Evolutionary conservation across 2,797 vertebrate species (phyloP), one percentile per base, ranked within the genome.

Genomic region (Sternotherus odoratus): DNA sequence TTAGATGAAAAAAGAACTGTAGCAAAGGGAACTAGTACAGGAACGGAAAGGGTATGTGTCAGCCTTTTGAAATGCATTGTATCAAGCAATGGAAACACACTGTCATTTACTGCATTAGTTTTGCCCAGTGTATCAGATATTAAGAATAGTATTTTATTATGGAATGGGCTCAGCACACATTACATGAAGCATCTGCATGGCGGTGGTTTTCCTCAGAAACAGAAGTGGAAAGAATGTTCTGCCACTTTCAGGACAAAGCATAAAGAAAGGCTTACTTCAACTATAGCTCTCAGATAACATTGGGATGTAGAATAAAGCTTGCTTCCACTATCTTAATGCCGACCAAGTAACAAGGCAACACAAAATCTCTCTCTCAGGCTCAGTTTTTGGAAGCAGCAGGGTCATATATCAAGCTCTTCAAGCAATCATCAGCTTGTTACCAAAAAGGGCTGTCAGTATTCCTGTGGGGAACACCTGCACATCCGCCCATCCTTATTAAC

Each of bases 391-490:
- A 6, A 63, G 63, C 56, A 90, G 33, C 1, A 6, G 72, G 63
- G 56, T 92, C 83, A 57, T 23, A 0, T 80, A 93, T 86, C 87
- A 36, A 72, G 82, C 83, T 88, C 48, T 66, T 63, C 54, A 69
- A 57, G 83, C 72, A 86, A 89, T 82, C 90, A 50, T 56, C 88
- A 89, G 63, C 66, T 94, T 92, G 86, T 79, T 87, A 93, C 56
- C 53, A 84, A 54, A 86, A 80, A 86, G 51, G 69, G 48, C 53
- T 88, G 69, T 63, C 30, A 94, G 77, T 84, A 89, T 91, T 93
- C 79, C 85, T 86, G 63, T 33, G 21, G 83, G 82, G 92, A 95
- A 89, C 79, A 89, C 85, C 87, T 94, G 91, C 21, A 36, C 9
- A 86, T 92, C 75, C 75, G 90, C 78, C 77, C 43, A 75, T 69